Conservation (phyloP, 2,888 invertebrate species). For the Aromia moschata region DNA sequence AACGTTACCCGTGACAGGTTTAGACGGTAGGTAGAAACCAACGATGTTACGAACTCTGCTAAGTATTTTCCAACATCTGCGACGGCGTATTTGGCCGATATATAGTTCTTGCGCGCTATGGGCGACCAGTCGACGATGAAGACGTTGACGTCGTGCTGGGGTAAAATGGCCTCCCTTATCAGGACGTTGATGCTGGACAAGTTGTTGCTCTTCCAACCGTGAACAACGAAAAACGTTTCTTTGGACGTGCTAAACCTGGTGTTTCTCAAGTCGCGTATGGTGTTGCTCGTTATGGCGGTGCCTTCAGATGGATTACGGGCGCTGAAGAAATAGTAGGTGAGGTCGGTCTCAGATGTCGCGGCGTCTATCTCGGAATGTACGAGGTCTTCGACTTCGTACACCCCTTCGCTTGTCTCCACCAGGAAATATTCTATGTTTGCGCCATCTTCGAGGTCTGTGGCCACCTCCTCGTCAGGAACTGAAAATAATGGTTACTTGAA, state of each 20-base stretch:
- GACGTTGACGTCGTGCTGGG: conserved; percentile 50
- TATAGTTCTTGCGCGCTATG: conserved; percentile 37
- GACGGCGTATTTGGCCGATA: conserved; percentile 33
- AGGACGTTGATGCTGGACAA: conserved; percentile 45
- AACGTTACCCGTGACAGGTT: conserved; percentile 26
- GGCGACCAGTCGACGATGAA: conserved; percentile 56
- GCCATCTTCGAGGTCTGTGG: too few relatives aligned
- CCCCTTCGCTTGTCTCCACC: neutral
- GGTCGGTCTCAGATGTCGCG: conserved; percentile 35
- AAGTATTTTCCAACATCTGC: neutral
- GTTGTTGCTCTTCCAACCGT: conserved; percentile 52
- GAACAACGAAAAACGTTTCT: conserved; percentile 51
- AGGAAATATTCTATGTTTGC: conserved; percentile 14
- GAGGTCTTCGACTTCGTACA: conserved; percentile 10
- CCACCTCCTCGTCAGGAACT: too few relatives aligned
- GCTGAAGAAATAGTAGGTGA: conserved; percentile 48
- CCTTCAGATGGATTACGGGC: conserved; percentile 27
- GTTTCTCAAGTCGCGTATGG: neutral
- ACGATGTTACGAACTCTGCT: neutral
- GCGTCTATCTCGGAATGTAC: conserved; percentile 4
- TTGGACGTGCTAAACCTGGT: conserved; percentile 41
- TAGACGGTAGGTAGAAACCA: conserved; percentile 27
- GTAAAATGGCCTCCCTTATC: conserved; percentile 45
- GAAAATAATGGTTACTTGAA: too few relatives aligned
- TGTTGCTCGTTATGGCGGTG: neutral